Conservation (phyloP, 2,113 vertebrate genomes). For the Ochotona curzoniae region DNA sequence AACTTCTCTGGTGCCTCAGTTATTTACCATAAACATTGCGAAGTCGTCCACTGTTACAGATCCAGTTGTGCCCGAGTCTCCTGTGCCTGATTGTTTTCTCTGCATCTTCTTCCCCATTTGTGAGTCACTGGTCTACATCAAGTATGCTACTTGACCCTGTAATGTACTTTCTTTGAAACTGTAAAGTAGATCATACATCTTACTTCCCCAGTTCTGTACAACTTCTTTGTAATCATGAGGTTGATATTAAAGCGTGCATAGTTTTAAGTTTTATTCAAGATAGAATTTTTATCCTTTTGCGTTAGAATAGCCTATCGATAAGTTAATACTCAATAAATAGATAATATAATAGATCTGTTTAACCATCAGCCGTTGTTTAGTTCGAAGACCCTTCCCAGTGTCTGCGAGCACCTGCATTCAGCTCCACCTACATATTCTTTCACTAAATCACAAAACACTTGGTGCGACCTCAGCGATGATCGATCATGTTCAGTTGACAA, state of each 20-base stretch:
- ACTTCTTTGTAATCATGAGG: not conserved
- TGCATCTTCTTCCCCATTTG: not conserved
- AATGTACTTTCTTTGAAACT: not conserved
- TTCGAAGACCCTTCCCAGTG: not conserved
- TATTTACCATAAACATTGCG: not conserved
- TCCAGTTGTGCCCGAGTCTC: not conserved
- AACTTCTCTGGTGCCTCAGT: not conserved
- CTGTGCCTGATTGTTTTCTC: not conserved
- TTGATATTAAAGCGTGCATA: not conserved
- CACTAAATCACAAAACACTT: conserved; percentile 13
- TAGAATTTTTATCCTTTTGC: not conserved
- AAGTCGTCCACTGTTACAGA: not conserved
- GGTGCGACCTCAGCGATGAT: not conserved
- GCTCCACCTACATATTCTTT: not conserved
- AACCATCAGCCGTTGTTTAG: not conserved
- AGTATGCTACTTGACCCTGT: not conserved
- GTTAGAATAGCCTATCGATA: not conserved
- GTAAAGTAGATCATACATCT: not conserved
- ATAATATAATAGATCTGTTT: not conserved
- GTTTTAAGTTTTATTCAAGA: not conserved
- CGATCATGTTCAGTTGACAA: conserved; percentile 19
- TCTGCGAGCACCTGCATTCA: not conserved
- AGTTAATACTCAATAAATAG: not conserved
- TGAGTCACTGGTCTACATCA: not conserved
- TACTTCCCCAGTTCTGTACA: not conserved